phyloP scores from a whole-genome alignment of 2,888 invertebrate species.

The Cotesia congregata region DNA sequence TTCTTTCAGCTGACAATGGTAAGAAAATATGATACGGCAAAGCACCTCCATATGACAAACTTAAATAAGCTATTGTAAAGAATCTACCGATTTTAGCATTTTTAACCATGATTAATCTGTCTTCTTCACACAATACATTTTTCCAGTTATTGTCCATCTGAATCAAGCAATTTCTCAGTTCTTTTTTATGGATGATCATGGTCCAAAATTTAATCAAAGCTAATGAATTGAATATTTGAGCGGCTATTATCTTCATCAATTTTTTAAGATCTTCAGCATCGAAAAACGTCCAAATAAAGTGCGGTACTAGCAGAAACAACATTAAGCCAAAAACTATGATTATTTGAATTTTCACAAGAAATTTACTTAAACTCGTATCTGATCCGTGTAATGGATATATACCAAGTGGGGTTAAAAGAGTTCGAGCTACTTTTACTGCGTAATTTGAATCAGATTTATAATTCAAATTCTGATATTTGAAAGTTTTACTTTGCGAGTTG shows the following conservation, averaged over 20 bases:
- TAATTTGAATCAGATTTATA: conserved; percentile 57
- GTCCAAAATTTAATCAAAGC: conserved; percentile 64
- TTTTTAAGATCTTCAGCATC: conserved; percentile 61
- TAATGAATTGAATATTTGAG: conserved; percentile 61
- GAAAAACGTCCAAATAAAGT: conserved; percentile 60
- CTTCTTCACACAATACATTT: conserved; percentile 55
- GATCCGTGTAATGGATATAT: conserved; percentile 62
- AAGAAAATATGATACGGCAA: conserved; percentile 64
- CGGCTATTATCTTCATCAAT: conserved; percentile 61
- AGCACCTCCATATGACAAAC: conserved; percentile 62
- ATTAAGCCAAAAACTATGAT: conserved; percentile 56
- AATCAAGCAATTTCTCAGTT: conserved; percentile 55
- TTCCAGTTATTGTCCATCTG: conserved; percentile 59
- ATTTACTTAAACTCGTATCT: conserved; percentile 45
- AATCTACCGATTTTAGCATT: conserved; percentile 60
- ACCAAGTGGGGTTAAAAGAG: conserved; percentile 59
- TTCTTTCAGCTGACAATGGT: conserved; percentile 54
- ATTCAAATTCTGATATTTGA: conserved; percentile 41
- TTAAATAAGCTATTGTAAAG: conserved; percentile 59
- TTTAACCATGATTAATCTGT: conserved; percentile 58
- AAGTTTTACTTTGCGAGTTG: neutral
- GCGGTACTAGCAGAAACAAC: conserved; percentile 60
- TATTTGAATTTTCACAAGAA: conserved; percentile 52
- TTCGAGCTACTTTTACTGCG: conserved; percentile 56
- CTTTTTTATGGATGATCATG: conserved; percentile 58